phyloP scores from a whole-genome alignment of 2,113 vertebrate genomes.

The Trogon surrucura region DNA sequence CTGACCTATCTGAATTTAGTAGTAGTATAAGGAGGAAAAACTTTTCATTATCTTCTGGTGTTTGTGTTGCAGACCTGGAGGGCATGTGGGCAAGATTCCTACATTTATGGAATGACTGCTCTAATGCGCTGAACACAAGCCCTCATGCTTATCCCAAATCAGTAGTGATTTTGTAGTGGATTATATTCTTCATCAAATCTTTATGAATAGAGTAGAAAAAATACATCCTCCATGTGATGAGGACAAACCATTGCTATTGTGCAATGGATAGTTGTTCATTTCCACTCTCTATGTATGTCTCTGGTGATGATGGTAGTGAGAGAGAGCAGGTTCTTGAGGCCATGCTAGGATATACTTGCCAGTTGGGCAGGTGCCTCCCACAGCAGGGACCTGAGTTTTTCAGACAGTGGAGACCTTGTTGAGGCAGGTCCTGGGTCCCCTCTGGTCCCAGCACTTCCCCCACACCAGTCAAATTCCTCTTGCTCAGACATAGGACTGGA shows the following conservation, averaged over 20 bases:
- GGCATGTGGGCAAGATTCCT: neutral
- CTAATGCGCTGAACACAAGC: neutral
- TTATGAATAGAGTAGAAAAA: neutral
- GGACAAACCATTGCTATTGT: neutral
- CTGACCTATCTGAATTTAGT: neutral
- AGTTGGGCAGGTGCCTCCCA: neutral
- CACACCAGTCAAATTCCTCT: neutral
- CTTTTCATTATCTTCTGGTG: neutral
- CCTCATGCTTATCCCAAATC: neutral
- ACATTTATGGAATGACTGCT: neutral
- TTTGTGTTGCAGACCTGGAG: neutral
- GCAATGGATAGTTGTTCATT: neutral
- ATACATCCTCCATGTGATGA: neutral
- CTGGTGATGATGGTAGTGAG: fast-evolving
- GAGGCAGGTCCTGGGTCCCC: neutral
- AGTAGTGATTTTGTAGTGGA: neutral
- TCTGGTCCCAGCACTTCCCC: neutral
- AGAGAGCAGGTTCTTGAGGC: neutral
- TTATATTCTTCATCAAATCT: neutral
- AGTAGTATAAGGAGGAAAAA: neutral
- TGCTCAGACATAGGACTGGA: neutral
- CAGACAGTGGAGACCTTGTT: neutral
- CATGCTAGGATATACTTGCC: fast-evolving
- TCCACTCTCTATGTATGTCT: neutral
- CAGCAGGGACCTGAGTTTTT: neutral